Base-by-base conservation (phyloP, 2,888 invertebrate species). In the Drosophila pullipes region DNA sequence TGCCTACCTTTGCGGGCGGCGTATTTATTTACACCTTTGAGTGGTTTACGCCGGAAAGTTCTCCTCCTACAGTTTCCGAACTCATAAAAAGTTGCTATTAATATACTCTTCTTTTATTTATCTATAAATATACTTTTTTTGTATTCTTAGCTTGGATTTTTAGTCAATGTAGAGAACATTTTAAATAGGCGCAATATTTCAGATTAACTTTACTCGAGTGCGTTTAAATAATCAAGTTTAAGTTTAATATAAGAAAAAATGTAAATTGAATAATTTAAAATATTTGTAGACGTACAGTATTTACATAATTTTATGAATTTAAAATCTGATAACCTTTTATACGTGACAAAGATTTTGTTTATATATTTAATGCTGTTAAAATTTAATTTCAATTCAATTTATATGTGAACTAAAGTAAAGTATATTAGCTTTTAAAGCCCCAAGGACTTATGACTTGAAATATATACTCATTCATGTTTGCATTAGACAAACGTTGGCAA, bases 1-100 rank as follows among this genome's bases (percentile, higher is more conserved):
- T 64, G 80, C 82, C 84, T 70, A 80, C 86, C 81, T 80, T 83
- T 86, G 85, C 75, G 81, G 86, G 69, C 65, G 71, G 67, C 74
- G 71, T 83, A 85, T 86, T 85, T 85, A 83, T 83, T 86, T 86
- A 78, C 74, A 78, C 85, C 80, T 82, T 85, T 86, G 80, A 83
- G 78, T 79, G 82, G 63, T 67, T 76, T 66, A 50, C 39, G 47
- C 30, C 28, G 18, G 30, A 28, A 22, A 39, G 22, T 37, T 41
- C 30, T 5, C 16, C 41, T 31, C 44, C 31, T 44, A 22, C 41
- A 18, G 22, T 22, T 58, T 4, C 16, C 30, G 5, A 31, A 41
- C 31, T 44, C 57, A 58, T 41, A n/a, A 31, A 22, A 22, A 16
- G 31, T 44, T 31, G 31, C 22, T 16, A 22, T 9, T 7, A 30